Evolutionary conservation across 92 coral and sea anemone species (phyloP), one percentile per base, ranked within the genome.

Genomic region (Meandrina meandrites): DNA sequence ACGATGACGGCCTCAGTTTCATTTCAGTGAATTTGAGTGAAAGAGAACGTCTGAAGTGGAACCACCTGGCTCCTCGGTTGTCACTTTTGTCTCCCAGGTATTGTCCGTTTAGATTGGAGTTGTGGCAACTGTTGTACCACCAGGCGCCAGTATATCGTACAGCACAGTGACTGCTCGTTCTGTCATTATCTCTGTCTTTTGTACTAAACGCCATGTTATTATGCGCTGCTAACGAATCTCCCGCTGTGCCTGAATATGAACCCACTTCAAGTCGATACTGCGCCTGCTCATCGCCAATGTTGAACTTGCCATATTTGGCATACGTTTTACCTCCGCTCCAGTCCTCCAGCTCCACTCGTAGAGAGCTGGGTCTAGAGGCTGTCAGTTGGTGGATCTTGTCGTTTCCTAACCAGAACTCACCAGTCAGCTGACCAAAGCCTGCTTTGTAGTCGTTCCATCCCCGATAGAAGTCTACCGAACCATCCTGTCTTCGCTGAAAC

Each of bases 401-500:
- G 68, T 84, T 85, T 27, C 89, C 92, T 82, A 89, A 53, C 86
- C 89, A 84, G 42, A 89, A 85, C 86, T 85, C 89, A 50, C 53
- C 92, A 79, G 73, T 85, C 89, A 79, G 76, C 80, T 89, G 81
- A 22, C 92, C 92, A 75, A 89, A 85, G 28, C 92, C 92, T 72
- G 85, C 60, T 85, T 85, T 89, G 86, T 83, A 91, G 27, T 88
- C 84, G 31, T 54, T 51, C 93, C 91, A 91, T 50, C 83, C 74
- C 75, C 80, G 93, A 73, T 86, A 90, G 78, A 90, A 90, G 81
- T 90, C 81, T 19, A 67, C 88, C 47, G 90, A 86, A 75, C 93
- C 93, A 86, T 86, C 88, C 36, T 90, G 90, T 78, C 93, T 90
- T 90, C 88, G 79, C 73, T 90, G 93, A 81, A 90, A 90, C 68